These are phyloP conservation scores for Thalassophryne amazonica DNA, from an alignment of 2,797 vertebrate genomes.

Conservation along the genomic window DNA sequence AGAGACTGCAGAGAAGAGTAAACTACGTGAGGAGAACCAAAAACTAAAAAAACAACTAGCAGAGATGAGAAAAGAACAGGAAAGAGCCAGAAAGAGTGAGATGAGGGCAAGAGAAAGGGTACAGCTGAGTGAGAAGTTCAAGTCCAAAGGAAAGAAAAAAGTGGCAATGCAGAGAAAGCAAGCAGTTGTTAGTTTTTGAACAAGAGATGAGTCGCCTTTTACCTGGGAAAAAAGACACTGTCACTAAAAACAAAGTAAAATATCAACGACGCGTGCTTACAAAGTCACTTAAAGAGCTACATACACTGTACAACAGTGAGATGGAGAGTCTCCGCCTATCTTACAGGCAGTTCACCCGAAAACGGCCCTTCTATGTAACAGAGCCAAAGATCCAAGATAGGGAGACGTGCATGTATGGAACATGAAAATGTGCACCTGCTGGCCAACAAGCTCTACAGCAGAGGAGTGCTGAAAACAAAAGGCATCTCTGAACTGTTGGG, in stretches of 20 bases:
- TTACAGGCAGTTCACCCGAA: slow-evolving; percentile 11
- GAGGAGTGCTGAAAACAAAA: slow-evolving; percentile 11
- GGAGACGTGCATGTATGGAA: slow-evolving; percentile 6
- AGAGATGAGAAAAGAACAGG: not conserved
- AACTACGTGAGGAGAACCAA: not conserved
- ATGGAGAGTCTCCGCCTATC: slow-evolving; percentile 5
- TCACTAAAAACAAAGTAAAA: slow-evolving; percentile 20
- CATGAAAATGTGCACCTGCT: slow-evolving; percentile 7
- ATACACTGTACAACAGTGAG: slow-evolving; percentile 4
- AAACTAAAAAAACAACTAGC: not conserved
- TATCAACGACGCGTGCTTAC: slow-evolving; percentile 6
- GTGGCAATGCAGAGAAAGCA: slow-evolving; percentile 7
- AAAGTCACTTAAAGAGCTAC: slow-evolving; percentile 14
- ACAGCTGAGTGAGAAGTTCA: slow-evolving; percentile 6
- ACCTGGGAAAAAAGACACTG: slow-evolving; percentile 21
- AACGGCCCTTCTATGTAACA: slow-evolving; percentile 6
- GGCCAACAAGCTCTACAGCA: slow-evolving; percentile 3
- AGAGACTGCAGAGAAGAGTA: not conserved
- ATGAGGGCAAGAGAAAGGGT: not conserved
- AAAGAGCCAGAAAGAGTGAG: not conserved
- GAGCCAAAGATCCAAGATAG: not conserved
- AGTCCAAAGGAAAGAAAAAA: slow-evolving; percentile 1
- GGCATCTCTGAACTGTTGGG: slow-evolving; percentile 10
- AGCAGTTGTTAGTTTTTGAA: slow-evolving; percentile 4
- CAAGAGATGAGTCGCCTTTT: slow-evolving; percentile 19